Conservation (phyloP, 2,797 vertebrate genomes). For the Pseudomugil tenellus region DNA sequence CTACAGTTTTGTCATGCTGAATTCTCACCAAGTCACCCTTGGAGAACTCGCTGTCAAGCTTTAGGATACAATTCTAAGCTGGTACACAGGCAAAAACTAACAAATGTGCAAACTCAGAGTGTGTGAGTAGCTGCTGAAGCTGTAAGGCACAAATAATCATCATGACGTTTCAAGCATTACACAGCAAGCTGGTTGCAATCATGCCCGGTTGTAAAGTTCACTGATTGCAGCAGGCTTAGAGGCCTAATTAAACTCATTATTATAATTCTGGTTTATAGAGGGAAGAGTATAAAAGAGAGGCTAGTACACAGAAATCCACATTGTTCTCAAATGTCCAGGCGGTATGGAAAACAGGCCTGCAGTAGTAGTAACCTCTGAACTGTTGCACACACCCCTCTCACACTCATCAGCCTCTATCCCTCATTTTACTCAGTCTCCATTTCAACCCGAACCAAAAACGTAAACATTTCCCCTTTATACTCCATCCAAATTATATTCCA, state of each 20-base stretch:
- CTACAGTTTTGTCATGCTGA: constrained; percentile 53
- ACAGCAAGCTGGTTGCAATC: constrained; percentile 78
- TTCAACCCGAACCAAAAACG: constrained; percentile 70
- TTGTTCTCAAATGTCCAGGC: constrained; percentile 52
- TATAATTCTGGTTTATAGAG: constrained; percentile 70
- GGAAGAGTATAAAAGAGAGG: constrained; percentile 33
- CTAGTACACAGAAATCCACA: constrained; percentile 30
- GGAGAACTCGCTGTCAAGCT: constrained; percentile 28
- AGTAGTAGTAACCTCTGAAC: constrained; percentile 59
- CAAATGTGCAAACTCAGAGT: constrained; percentile 5
- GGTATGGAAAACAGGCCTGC: constrained; percentile 51
- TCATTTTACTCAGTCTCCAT: constrained; percentile 52
- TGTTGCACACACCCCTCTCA: constrained; percentile 68
- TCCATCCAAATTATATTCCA: constrained; percentile 74
- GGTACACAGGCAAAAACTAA: constrained; percentile 25
- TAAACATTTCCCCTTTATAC: constrained; percentile 72
- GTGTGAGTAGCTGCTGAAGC: constrained; percentile 44
- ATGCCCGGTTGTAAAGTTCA: constrained; percentile 73
- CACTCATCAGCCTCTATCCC: constrained; percentile 50
- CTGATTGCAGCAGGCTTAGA: constrained; percentile 75
- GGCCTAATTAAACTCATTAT: constrained; percentile 79
- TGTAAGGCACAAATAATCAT: constrained; percentile 41
- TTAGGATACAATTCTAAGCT: constrained; percentile 27
- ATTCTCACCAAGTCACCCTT: constrained; percentile 46
- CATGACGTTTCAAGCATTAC: constrained; percentile 50